Evolutionary conservation across 2,888 invertebrate species (phyloP).

Genomic region (Falcaria lacertinaria): DNA sequence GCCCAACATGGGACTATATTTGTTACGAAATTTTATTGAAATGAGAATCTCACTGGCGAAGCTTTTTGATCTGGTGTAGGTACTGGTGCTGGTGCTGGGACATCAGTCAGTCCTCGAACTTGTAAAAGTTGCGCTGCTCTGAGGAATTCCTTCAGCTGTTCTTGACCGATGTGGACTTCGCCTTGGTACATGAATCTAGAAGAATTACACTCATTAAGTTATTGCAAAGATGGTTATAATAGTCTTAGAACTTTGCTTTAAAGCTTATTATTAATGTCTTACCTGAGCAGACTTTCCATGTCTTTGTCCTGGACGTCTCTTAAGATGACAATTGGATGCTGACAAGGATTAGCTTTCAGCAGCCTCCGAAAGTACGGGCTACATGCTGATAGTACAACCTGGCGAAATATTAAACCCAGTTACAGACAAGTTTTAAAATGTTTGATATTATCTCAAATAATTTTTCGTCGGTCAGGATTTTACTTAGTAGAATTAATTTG

Average conservation of each 20-base stretch:
- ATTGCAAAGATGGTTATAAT: background rate
- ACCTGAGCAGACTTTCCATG: constrained; percentile 92
- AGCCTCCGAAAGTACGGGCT: constrained; percentile 94
- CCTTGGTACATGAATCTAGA: constrained; percentile 94
- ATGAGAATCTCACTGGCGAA: constrained; percentile 83
- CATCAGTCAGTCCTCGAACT: constrained; percentile 92
- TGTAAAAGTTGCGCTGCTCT: constrained; percentile 93
- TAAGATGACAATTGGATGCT: constrained; percentile 93
- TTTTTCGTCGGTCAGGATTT: too few relatives aligned
- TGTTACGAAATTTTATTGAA: too few relatives aligned
- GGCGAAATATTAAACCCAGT: background rate
- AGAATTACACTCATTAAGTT: background rate
- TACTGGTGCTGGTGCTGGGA: constrained; percentile 77
- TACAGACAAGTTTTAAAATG: too few relatives aligned
- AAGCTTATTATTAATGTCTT: background rate
- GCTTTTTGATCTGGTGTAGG: constrained; percentile 82
- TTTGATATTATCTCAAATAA: too few relatives aligned
- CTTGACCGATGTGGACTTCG: constrained; percentile 93
- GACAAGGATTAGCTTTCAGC: constrained; percentile 93
- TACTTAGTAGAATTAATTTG: too few relatives aligned
- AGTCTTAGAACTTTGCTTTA: background rate
- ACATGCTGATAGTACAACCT: constrained; percentile 92
- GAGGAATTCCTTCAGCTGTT: constrained; percentile 91
- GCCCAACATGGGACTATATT: constrained; percentile 12
- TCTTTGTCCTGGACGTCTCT: constrained; percentile 92